Base-by-base conservation (phyloP, 1,140 invertebrate genomes). In the Proctacanthus coquilletti region DNA sequence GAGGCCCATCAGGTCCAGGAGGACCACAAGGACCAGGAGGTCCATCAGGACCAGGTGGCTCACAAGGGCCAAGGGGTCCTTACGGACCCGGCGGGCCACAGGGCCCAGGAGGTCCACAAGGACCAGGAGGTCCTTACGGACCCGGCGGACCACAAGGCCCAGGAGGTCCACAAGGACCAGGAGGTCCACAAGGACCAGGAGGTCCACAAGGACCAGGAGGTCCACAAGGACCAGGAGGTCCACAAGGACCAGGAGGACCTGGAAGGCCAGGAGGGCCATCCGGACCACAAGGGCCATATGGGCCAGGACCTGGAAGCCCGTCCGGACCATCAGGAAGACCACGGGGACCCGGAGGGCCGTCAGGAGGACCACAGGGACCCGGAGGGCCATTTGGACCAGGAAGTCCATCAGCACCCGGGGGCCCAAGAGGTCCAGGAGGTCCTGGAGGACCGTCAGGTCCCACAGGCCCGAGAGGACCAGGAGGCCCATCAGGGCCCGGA, bases 401-500 rank as follows among this genome's bases (percentile, higher is more conserved):
- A 27, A 27, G 23, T 27, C 23, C 23, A 27, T 13, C 13, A 9
- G 8, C 13, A 13, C 8, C 8, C 23, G 23, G 23, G 8, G 8
- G 23, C 34, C 10, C 44, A 48, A 34, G 38, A 27, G 23, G 23
- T 9, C 23, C 13, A 9, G 8, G 13, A 17, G 18, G 19, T 21
- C 41, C 41, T 4, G 34, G 39, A 11, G 21, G 35, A 4, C 19
- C 11, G 10, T 21, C 23, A 10, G 21, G 34, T 14, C 18, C 10
- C 13, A 19, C 9, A 31, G 40, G 15, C 5, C 2, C 18, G 31
- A 18, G 21, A 21, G 39, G 19, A 36, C 35, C 35, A 36, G 35
- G 35, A 30, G 34, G 25, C 19, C 40, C 40, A 20, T 34, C 27
- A 23, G 35, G 34, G 20, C 17, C 27, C 19, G 38, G 30, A 39